Evolutionary conservation across 2,113 vertebrate genomes (phyloP).

Genomic region (Cricetomys ansorgei): DNA sequence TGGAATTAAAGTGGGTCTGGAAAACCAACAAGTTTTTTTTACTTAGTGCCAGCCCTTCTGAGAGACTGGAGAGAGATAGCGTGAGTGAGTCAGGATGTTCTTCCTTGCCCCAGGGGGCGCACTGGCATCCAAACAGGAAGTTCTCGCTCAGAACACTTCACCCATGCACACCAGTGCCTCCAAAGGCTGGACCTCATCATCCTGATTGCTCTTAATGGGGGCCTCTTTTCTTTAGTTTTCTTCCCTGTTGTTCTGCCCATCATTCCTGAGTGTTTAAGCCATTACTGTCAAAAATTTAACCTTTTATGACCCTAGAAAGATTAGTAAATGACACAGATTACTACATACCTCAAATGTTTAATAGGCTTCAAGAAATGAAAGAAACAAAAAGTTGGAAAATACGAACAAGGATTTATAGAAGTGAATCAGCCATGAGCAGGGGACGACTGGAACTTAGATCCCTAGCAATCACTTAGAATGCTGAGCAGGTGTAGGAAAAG

Average conservation of each 20-base stretch:
- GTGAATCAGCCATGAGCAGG: background rate
- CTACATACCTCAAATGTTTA: background rate
- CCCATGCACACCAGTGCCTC: background rate
- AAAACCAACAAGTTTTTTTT: background rate
- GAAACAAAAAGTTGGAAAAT: background rate
- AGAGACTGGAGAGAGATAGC: background rate
- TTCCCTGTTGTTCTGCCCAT: conserved; percentile 5
- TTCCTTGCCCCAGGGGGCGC: background rate
- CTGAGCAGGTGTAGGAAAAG: background rate
- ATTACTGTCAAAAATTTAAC: background rate
- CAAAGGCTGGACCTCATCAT: background rate
- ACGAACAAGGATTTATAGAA: background rate
- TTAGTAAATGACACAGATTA: background rate
- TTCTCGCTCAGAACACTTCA: background rate
- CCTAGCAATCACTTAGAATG: background rate
- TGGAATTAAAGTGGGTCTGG: conserved; percentile 14
- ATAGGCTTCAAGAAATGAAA: background rate
- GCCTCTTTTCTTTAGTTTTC: background rate
- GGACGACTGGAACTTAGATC: background rate
- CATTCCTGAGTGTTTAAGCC: background rate
- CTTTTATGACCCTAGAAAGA: background rate
- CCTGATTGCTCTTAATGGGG: background rate
- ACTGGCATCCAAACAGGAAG: background rate
- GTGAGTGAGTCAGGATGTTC: background rate
- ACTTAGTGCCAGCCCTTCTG: background rate